phyloP scores from a whole-genome alignment of 2,888 invertebrate genomes.

The Eilema depressum region DNA sequence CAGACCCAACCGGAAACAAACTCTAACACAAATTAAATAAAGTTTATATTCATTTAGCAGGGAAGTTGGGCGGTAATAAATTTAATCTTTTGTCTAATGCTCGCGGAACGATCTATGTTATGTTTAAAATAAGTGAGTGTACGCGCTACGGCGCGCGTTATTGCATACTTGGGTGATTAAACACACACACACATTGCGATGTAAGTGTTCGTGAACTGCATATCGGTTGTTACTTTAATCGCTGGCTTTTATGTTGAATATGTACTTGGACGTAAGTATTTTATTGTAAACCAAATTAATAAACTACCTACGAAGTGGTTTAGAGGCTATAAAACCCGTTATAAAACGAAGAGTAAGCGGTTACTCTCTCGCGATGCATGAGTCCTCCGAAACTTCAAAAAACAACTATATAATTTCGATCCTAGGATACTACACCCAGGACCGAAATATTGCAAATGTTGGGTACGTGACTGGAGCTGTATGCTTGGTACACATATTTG shows the following conservation, averaged over 20 bases:
- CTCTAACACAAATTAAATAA: conserved; percentile 27
- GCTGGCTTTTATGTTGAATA: not conserved
- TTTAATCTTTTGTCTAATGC: conserved; percentile 51
- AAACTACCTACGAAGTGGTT: not conserved
- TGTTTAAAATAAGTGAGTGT: conserved; percentile 35
- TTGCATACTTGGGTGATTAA: conserved; percentile 28
- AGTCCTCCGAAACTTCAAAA: no score
- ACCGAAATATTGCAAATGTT: no score
- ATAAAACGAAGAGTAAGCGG: no score
- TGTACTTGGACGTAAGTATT: no score
- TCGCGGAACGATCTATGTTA: conserved; percentile 42
- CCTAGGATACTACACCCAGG: no score
- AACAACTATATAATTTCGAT: no score
- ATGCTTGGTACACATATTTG: no score
- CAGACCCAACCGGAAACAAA: conserved; percentile 24
- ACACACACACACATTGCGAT: not conserved
- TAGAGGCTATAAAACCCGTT: no score
- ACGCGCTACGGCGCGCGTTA: conserved; percentile 20
- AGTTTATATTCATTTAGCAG: conserved; percentile 32
- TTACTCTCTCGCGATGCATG: no score
- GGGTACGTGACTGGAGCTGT: no score
- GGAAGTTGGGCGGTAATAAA: conserved; percentile 38
- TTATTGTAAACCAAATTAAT: not conserved
- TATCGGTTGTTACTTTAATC: not conserved
- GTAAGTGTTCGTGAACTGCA: not conserved